These are phyloP conservation scores for Pinna nobilis DNA, from an alignment of 1,140 invertebrate genomes.

Conservation along the genomic window DNA sequence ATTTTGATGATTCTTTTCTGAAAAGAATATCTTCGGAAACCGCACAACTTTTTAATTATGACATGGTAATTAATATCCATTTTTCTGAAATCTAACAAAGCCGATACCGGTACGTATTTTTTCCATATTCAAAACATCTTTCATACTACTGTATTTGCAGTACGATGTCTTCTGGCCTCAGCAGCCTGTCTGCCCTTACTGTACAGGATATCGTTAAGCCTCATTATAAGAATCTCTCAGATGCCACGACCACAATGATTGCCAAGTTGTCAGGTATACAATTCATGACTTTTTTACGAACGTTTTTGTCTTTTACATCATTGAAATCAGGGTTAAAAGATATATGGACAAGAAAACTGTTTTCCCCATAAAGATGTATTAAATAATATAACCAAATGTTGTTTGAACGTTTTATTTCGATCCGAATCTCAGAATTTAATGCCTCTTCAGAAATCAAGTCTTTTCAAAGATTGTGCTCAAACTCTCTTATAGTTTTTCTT, in stretches of 20 bases:
- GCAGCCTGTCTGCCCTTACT: conserved; percentile 88
- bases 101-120: background rate
- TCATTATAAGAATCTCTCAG: conserved; percentile 42
- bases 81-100: background rate
- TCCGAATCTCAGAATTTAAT: too few relatives aligned
- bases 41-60: background rate
- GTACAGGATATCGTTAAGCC: conserved; percentile 86
- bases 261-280: conserved; percentile 49
- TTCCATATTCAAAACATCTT: background rate
- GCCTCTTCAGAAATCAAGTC: too few relatives aligned
- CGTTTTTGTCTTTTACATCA: too few relatives aligned
- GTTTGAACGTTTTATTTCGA: too few relatives aligned
- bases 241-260: conserved; percentile 54
- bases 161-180: conserved; percentile 82
- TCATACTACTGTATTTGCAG: conserved; percentile 28
- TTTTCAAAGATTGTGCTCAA: too few relatives aligned
- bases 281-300: too few relatives aligned
- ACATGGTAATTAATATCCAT: background rate
- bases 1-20: background rate
- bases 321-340: too few relatives aligned
- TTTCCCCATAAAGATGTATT: too few relatives aligned
- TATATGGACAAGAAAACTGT: too few relatives aligned
- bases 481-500: too few relatives aligned
- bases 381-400: too few relatives aligned
- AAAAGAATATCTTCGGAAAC: too few relatives aligned